A percentile compares a stretch with the other conserved stretches of the same genome.
Conservation (phyloP, 2,797 vertebrate species). For the Clangula hyemalis region DNA sequence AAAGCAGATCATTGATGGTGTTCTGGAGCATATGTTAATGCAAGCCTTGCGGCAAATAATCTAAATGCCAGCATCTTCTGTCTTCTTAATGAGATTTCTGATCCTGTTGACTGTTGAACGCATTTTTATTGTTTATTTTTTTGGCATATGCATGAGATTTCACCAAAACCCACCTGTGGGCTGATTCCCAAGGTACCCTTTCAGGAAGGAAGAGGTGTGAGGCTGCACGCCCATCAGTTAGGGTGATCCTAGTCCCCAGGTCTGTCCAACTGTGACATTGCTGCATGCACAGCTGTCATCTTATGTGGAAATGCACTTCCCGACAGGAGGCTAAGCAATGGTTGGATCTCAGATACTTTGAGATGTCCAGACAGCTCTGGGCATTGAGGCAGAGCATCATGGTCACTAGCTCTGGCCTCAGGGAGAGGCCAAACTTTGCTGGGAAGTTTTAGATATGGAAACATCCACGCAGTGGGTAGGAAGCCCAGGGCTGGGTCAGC, state of each 20-base stretch:
- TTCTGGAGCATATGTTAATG: neutral
- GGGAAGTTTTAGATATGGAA: neutral
- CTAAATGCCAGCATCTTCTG: neutral
- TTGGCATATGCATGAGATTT: neutral
- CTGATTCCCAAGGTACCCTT: neutral
- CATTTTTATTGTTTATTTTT: neutral
- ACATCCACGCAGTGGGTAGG: neutral
- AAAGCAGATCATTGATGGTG: neutral
- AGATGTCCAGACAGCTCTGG: rapidly evolving
- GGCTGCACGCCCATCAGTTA: neutral
- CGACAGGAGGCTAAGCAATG: neutral
- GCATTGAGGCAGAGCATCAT: neutral
- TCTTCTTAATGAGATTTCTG: neutral
- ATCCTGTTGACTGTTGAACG: neutral
- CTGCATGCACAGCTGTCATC: neutral
- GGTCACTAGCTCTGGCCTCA: neutral
- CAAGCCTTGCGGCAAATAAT: neutral
- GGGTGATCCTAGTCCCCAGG: neutral
- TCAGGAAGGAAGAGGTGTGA: neutral
- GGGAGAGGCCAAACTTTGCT: neutral
- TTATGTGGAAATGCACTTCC: neutral
- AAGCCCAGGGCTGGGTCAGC: neutral
- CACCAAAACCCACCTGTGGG: neutral
- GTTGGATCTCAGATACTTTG: neutral
- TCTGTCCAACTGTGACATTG: neutral